Evolutionary conservation across 2,888 invertebrate genomes (phyloP).

Genomic region (Aphidius colemani): DNA sequence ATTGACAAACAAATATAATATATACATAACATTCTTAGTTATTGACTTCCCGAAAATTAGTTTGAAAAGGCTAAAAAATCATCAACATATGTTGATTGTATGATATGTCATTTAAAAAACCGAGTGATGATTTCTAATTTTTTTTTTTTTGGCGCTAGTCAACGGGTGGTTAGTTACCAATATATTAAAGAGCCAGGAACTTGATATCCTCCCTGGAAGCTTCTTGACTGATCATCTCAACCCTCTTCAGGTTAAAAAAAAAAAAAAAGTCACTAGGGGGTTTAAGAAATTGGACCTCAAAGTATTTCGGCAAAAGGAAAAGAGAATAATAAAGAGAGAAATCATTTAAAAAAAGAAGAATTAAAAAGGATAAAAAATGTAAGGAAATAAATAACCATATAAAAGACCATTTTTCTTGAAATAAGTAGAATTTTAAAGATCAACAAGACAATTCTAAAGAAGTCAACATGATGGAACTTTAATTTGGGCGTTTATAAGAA

Average conservation of each 20-base stretch:
- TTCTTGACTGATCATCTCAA: background rate
- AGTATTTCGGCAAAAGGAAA: background rate
- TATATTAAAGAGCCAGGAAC: slow-evolving; percentile 23
- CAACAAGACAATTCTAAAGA: slow-evolving; percentile 9
- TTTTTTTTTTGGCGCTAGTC: slow-evolving; percentile 19
- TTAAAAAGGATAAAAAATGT: background rate
- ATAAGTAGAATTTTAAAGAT: background rate
- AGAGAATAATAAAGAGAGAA: background rate
- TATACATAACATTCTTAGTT: background rate
- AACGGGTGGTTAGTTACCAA: slow-evolving; percentile 13
- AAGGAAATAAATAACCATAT: slow-evolving; percentile 8
- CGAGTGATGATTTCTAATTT: too few species aligned
- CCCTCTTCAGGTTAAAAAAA: background rate
- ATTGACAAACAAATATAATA: background rate
- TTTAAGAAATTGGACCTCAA: slow-evolving; percentile 7
- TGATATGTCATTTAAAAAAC: too few species aligned
- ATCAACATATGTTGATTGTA: background rate
- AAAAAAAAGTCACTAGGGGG: slow-evolving; percentile 5
- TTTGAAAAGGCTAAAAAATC: too few species aligned
- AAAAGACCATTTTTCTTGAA: background rate
- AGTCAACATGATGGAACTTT: slow-evolving; percentile 17
- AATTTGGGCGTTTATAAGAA: background rate
- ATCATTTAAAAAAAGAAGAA: background rate
- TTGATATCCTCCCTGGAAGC: slow-evolving; percentile 20
- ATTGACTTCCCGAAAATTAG: too few species aligned